Evolutionary conservation across 1,140 invertebrate species (phyloP).

Genomic region (Drosophila miranda): DNA sequence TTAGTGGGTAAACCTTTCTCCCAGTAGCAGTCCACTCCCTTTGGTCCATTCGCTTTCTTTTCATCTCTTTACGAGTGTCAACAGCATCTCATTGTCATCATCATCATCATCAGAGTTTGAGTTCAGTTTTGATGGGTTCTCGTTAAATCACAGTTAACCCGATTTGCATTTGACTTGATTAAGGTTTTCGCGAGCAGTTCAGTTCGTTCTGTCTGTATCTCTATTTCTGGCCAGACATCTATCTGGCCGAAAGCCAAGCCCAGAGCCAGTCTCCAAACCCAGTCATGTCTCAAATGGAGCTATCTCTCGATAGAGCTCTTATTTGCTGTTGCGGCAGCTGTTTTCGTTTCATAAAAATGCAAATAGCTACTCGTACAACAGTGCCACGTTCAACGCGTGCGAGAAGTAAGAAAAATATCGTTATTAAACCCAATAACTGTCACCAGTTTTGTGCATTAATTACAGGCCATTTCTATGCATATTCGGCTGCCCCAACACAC

Average conservation of each 20-base stretch:
- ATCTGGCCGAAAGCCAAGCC: conserved; percentile 31
- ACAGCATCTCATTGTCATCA: conserved; percentile 33
- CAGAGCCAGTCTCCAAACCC: background rate
- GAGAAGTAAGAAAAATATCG: conserved; percentile 40
- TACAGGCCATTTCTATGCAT: conserved; percentile 46
- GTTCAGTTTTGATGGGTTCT: conserved; percentile 50
- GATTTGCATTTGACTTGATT: conserved; percentile 64
- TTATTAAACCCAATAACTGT: conserved; percentile 74
- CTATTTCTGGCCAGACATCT: too few relatives aligned
- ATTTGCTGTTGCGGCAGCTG: conserved; percentile 40
- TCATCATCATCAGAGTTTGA: conserved; percentile 24
- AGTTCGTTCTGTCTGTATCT: conserved; percentile 26
- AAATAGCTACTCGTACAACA: conserved; percentile 29
- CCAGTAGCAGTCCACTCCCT: conserved; percentile 13
- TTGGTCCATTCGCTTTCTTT: conserved; percentile 30
- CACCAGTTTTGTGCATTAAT: conserved; percentile 61
- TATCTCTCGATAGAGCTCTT: conserved; percentile 15
- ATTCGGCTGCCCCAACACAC: conserved; percentile 27
- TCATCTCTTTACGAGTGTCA: conserved; percentile 10
- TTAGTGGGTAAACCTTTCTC: conserved; percentile 28
- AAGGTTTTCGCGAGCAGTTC: conserved; percentile 35
- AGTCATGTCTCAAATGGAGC: conserved; percentile 15
- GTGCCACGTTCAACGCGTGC: background rate
- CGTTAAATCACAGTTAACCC: conserved; percentile 70
- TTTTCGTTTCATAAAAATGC: conserved; percentile 65